phyloP scores from a whole-genome alignment of 2,797 vertebrate species.

The Coccyzus lansbergi region DNA sequence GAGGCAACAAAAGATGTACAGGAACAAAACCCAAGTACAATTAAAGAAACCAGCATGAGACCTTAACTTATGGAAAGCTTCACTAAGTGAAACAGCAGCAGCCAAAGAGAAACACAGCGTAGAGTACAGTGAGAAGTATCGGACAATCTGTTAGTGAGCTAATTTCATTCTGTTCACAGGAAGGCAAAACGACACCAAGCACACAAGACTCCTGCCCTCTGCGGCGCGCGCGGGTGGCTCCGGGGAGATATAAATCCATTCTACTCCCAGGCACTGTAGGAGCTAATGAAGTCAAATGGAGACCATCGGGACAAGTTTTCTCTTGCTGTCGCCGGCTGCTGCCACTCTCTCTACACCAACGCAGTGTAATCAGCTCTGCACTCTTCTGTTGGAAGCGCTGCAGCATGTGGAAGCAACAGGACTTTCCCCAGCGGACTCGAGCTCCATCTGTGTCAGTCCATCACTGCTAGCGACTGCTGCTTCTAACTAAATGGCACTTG shows the following conservation, averaged over 20 bases:
- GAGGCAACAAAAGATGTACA: accelerated
- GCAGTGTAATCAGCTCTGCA: neutral
- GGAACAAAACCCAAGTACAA: neutral
- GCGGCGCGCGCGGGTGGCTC: neutral
- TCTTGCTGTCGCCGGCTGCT: neutral
- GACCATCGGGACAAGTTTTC: neutral
- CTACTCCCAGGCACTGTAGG: neutral
- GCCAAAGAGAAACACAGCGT: neutral
- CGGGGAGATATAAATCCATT: neutral
- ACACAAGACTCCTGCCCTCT: neutral
- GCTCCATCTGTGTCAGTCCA: constrained; percentile 3
- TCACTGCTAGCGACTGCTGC: neutral
- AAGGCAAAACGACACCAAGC: neutral
- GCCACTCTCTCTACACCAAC: neutral
- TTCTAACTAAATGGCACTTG: neutral
- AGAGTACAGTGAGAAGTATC: neutral
- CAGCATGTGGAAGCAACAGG: neutral
- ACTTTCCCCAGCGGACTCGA: neutral
- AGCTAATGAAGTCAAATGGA: constrained; percentile 1
- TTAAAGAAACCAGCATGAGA: constrained; percentile 7
- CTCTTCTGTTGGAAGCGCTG: neutral
- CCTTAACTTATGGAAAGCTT: neutral
- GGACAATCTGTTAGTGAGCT: neutral
- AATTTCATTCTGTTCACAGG: neutral
- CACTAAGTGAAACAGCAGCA: neutral